Evolutionary conservation across 2,797 vertebrate species (phyloP), one percentile per base, ranked within the genome.

Genomic region (Pterois miles): DNA sequence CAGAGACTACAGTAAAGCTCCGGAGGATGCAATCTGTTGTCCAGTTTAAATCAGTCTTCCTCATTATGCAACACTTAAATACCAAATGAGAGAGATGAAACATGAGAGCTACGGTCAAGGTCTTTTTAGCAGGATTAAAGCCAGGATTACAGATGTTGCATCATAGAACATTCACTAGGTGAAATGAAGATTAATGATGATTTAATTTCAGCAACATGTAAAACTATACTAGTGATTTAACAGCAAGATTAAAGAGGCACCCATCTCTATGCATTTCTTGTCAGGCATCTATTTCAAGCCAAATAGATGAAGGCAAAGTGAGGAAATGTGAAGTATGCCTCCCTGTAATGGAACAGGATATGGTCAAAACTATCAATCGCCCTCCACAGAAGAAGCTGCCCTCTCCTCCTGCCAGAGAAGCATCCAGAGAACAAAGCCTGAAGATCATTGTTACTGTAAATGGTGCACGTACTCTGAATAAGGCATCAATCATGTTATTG

Each of bases 401-500:
- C 65, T 78, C 69, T 76, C 50, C 57, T 82, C 25, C 78, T 76
- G 71, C 57, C 58, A 81, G 54, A 65, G 73, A 84, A 73, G 64
- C 73, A 77, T 85, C 75, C 65, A 70, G 71, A 77, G 84, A 91
- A 91, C 89, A 92, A 90, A 92, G 91, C 87, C 76, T 77, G 74
- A 20, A 40, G 71, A 88, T 86, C 64, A 75, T 74, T 4, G 58
- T 76, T 87, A 82, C 80, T 88, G 82, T 85, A 89, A 91, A 86
- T 72, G 85, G 86, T 84, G 86, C 78, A 59, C 68, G 62, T 63
- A 46, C 80, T 83, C 82, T 46, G 68, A 87, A 69, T 57, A 71
- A 80, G 68, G 53, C 60, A 92, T 90, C 85, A 93, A 93, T 93
- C 89, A 84, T 48, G 81, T 86, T 89, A 88, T 64, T 87, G 85